A percentile compares a stretch with the other conserved stretches of the same genome.
phyloP scores from a whole-genome alignment of 2,113 vertebrate species.

The Lanius collurio region DNA sequence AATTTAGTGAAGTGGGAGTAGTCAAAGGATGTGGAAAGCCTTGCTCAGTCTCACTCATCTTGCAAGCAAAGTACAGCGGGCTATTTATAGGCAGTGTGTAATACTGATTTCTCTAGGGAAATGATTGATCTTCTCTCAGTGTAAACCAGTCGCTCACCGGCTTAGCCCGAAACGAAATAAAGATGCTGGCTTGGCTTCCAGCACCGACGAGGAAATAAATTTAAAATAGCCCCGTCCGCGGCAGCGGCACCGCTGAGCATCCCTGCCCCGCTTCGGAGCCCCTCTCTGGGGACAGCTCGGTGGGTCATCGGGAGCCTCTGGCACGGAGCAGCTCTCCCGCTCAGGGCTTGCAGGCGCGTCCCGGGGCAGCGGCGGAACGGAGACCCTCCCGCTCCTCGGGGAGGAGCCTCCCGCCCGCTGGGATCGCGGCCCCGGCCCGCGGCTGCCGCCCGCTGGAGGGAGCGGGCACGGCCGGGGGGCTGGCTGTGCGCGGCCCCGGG shows the following conservation, averaged over 20 bases:
- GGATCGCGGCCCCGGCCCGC: neutral
- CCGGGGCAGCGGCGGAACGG: neutral
- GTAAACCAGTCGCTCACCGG: neutral
- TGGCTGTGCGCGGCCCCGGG: accelerated
- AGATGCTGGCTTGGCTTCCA: neutral
- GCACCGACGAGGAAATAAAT: neutral
- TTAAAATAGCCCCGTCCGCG: accelerated
- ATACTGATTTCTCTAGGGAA: neutral
- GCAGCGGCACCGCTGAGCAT: neutral
- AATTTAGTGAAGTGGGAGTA: neutral
- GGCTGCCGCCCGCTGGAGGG: conserved; percentile 46
- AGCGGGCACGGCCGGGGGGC: neutral
- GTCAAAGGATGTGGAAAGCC: neutral
- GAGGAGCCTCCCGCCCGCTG: neutral
- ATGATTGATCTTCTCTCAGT: neutral
- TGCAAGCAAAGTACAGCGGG: neutral
- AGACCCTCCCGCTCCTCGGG: accelerated
- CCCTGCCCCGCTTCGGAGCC: neutral
- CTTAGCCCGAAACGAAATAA: neutral
- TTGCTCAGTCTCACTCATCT: neutral
- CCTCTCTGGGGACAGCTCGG: neutral
- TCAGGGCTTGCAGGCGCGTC: neutral
- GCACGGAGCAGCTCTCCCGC: neutral
- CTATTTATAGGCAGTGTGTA: neutral
- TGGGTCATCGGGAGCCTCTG: neutral